phyloP scores from a whole-genome alignment of 1,140 invertebrate genomes.

The Zaprionus kolodkinae region DNA sequence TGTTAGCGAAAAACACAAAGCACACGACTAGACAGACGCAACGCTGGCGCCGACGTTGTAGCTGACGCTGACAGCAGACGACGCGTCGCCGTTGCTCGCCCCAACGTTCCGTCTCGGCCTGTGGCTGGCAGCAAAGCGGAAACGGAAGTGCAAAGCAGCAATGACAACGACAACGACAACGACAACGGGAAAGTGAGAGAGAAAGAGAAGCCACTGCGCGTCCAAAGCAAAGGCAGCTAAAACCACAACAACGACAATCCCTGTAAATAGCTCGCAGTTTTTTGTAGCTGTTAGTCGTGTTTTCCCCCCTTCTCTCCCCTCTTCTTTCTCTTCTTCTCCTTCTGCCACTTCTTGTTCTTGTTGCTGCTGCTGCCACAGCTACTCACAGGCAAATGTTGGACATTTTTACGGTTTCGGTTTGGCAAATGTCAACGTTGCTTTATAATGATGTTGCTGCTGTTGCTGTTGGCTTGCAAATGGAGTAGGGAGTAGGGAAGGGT shows the following conservation, averaged over 20 bases:
- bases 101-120: slow-evolving; percentile 9
- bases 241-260: slow-evolving; percentile 66
- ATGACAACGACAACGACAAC: slow-evolving; percentile 24
- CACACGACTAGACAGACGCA: slow-evolving; percentile 54
- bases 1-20: slow-evolving; percentile 41
- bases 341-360: slow-evolving; percentile 12
- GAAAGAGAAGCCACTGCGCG: not conserved
- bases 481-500: not conserved
- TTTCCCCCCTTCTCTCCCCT: not conserved
- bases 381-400: slow-evolving; percentile 67
- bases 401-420: slow-evolving; percentile 74
- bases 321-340: slow-evolving; percentile 20
- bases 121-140: slow-evolving; percentile 58
- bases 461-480: slow-evolving; percentile 5
- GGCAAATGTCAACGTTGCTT: slow-evolving; percentile 70
- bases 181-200: not conserved
- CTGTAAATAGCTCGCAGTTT: slow-evolving; percentile 60
- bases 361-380: slow-evolving; percentile 31
- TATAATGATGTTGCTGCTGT: slow-evolving; percentile 39
- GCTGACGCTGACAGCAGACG: slow-evolving; percentile 52
- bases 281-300: slow-evolving; percentile 50
- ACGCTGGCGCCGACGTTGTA: slow-evolving; percentile 43
- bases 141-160: slow-evolving; percentile 65
- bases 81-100: slow-evolving; percentile 48
- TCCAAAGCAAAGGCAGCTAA: slow-evolving; percentile 36